Evolutionary conservation across 2,888 invertebrate species (phyloP), one percentile per base, ranked within the genome.

Genomic region (Nomada goodeniana): DNA sequence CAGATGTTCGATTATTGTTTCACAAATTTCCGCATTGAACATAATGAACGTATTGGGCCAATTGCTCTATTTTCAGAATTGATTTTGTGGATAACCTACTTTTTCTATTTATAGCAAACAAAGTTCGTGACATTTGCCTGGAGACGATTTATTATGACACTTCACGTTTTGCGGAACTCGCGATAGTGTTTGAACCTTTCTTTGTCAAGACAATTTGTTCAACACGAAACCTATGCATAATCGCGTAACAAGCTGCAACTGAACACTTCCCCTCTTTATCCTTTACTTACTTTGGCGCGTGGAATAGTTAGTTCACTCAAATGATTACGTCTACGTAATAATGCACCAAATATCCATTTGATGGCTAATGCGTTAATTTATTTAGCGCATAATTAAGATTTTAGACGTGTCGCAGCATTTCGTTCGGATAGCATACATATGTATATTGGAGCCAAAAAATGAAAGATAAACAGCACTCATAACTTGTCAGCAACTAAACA

Each of bases 41-140:
- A 69, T 36, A 11, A 57, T 42, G 69, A 68, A 79, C 69, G 65
- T 69, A 60, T 77, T 80, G 20, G 47, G 59, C 60, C 53, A 87
- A 84, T 73, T 81, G 75, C 68, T 75, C 74, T 74, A 84, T 84
- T 86, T 85, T 79, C 57, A 57, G 85, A 85, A 91, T 90, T 89
- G 91, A 92, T 92, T 90, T 90, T 86, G 71, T 68, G 53, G 83
- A 86, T 87, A 90, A 90, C 91, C 90, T 89, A 90, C 87, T 87
- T 88, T 83, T 75, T 85, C 91, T 91, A 91, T 90, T 89, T 88
- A 91, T 91, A 92, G 88, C 87, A 75, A 87, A 87, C 79, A 75
- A 71, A 36, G 76, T 82, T 87, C 73, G 57, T 82, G 80, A 80
- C 78, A 76, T 85, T 83, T 85, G 71, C 61, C 60, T 69, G 57